Evolutionary conservation across 2,113 vertebrate species (phyloP), one percentile per base, ranked within the genome.

Genomic region (Erythrolamprus reginae): DNA sequence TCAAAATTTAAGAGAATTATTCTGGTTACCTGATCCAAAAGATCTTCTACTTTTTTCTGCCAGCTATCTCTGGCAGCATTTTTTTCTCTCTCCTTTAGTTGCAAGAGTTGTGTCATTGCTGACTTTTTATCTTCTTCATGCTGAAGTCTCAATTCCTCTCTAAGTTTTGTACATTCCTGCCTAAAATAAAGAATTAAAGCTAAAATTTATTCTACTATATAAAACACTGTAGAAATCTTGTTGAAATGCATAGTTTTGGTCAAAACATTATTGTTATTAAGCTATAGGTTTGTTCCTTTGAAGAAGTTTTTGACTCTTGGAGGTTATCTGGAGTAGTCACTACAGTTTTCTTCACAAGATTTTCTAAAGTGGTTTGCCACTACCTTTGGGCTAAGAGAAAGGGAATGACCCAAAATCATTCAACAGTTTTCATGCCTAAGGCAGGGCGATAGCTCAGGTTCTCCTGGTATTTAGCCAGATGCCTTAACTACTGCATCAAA

Each of bases 1-100:
- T 61, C 52, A 48, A 83, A 48, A 45, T 83, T 13, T 56, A 82
- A 91, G 56, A 26, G 24, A 88, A 77, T 85, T 24, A 47, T 51
- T 56, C 56, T 9, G 94, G 28, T 94, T 97, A 99, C 99, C 98
- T 99, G 99, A 93, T 98, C 98, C 94, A 99, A 97, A 88, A 99
- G 98, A 96, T 99, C 99, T 96, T 99, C 99, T n/a, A 99, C 98
- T 94, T 99, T 99, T 95, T 98, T 98, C 96, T 99, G 99, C 99
- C 99, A 99, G 91, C 98, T 98, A 94, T 99, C 99, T 52, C 98
- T 96, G 93, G 98, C 98, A 28, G 95, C 97, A 93, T 96, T 96
- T 97, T 98, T 97, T 89, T 99, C 99, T 90, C 98, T 97, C 92
- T 99, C 99, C 93, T 99, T 99, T 94, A 96, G 97, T 28, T 98